Evolutionary conservation across 1,140 invertebrate genomes (phyloP), one percentile per base, ranked within the genome.

Genomic region (Lethrus apterus): DNA sequence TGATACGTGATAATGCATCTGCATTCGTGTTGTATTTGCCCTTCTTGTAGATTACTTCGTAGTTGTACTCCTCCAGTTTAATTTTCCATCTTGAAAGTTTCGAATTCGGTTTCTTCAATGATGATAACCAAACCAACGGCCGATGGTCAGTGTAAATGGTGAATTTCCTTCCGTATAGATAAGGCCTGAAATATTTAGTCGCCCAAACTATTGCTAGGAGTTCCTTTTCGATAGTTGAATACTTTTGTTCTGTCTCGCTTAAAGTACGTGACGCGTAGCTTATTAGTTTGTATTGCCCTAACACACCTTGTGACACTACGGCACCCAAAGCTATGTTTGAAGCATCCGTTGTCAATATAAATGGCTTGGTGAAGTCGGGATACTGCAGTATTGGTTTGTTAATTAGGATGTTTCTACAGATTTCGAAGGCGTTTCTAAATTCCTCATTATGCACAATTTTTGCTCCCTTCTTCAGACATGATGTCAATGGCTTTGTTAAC

Each of bases 111-210:
- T 38, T 17, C 13, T 38, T 38, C 13, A 38, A 13, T 5, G 15
- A 19, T 7, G 5, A 29, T 29, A 42, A 15, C 40, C 40, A 42
- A 29, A 42, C 23, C n/a, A 31, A 24, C 4, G 17, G 34, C 20
- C 42, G 26, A 14, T 33, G 45, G 18, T 75, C 70, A 0, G 57
- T 61, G 1, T 52, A 32, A 2, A 64, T 52, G 0, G 21, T 55
- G 17, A 69, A 66, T 45, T 53, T 51, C 24, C 34, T 26, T 3
- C 64, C 61, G 18, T 57, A 65, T 4, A 67, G 33, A 51, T 68
- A 69, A 30, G 59, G 60, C 36, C 63, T 35, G 42, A 73, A 71
- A 31, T 67, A 56, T 46, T 69, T 57, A 1, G 69, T 54, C 0
- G 64, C 65, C 46, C 57, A 61, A n/a, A 76, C 49, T 0, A 67